Evolutionary conservation across 1,140 invertebrate species (phyloP).

Genomic region (Heliconius congener): DNA sequence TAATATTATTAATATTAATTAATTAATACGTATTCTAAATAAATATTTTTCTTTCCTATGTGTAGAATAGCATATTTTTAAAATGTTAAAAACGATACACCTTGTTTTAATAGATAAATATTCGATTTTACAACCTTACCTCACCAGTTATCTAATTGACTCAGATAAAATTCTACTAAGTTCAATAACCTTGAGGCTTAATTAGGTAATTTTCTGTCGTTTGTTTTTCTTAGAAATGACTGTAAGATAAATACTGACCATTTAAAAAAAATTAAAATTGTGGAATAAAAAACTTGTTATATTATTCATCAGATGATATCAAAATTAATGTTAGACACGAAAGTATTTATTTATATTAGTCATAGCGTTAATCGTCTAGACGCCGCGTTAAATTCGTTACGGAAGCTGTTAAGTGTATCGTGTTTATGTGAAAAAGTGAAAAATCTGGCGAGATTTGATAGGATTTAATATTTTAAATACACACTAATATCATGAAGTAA

Average conservation of each 20-base stretch:
- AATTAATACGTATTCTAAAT: too few relatives aligned
- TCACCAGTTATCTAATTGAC: background rate
- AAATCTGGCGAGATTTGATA: background rate
- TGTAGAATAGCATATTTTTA: too few relatives aligned
- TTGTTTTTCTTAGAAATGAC: background rate
- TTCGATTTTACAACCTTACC: background rate
- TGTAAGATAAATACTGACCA: background rate
- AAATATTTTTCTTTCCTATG: too few relatives aligned
- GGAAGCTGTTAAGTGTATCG: conserved; percentile 7
- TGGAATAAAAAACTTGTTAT: background rate
- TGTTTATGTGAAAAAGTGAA: background rate
- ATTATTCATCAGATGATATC: background rate
- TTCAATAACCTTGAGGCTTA: conserved; percentile 2
- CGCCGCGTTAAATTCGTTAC: background rate
- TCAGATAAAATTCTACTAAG: background rate
- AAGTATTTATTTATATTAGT: conserved; percentile 11
- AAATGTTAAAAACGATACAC: background rate
- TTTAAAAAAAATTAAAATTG: background rate
- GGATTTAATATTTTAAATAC: background rate
- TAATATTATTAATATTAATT: too few relatives aligned
- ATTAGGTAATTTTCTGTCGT: background rate
- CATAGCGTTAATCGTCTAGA: conserved; percentile 5
- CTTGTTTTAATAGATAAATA: background rate
- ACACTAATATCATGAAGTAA: background rate
- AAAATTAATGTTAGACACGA: background rate